Base-by-base conservation (phyloP, 2,113 vertebrate genomes). In the Sciurus niger region DNA sequence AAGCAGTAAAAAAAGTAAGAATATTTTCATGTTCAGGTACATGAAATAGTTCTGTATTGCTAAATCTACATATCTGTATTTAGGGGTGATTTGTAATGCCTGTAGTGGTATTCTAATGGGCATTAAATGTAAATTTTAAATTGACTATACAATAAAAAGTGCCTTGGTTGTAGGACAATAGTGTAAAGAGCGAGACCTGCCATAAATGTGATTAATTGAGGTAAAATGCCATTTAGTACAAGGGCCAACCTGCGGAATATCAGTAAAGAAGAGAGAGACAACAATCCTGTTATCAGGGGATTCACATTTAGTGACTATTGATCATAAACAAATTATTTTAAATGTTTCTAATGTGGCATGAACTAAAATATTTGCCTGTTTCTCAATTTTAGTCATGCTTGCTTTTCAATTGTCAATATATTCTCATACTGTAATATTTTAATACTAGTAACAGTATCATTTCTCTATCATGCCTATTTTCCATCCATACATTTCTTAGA, bases 111-210 rank as follows among this genome's bases (percentile, higher is more conserved):
- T 90, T 55, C 67, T 37, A 24, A 46, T 34, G 43, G 32, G 46
- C 32, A 46, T 94, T 83, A 67, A n/a, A 55, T 84, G 24, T 70
- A 83, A 34, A 53, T 4, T 84, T 67, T 68, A 94, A 95, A 83
- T 89, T 51, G 30, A 86, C 53, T 90, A 37, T 65, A 73, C 46
- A 87, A 60, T 40, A 58, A 82, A 94, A 96, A 91, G 65, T 96
- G 55, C 6, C 28, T 93, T 58, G 2, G 22, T 84, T 82, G 76
- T 25, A 51, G 67, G 22, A 94, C 9, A 43, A 37, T 70, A 40
- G 37, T 40, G 68, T 60, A 79, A 88, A 88, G 22, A 85, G 32
- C 55, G 32, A 89, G 74, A 65, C 37, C 3, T 77, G 20, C 28
- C 24, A 77, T 77, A 95, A 94, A 94, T 70, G 72, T 92, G 46